Evolutionary conservation across 2,888 invertebrate genomes (phyloP), one percentile per base, ranked within the genome.

Genomic region (Agrypnus murinus): DNA sequence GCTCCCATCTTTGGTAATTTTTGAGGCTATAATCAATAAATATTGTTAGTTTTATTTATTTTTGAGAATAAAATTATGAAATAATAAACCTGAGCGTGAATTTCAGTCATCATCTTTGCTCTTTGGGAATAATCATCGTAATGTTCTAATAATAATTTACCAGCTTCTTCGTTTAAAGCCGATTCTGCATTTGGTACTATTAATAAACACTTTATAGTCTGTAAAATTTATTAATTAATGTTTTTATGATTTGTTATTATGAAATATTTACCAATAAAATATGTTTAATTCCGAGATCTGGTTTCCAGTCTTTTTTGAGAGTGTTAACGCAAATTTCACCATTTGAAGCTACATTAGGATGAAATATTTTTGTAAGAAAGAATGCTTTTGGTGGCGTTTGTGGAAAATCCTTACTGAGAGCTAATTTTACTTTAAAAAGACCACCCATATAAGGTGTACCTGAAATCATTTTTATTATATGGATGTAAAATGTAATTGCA

Each of bases 291-390:
- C 98, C 98, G 84, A 97, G 91, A 88, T 97, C 96, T 73, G 96
- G 92, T 84, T 95, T 95, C 98, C 98, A 98, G 88, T 97, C 98
- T 87, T 95, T 96, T 86, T 96, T 95, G 73, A 98, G 89, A 71
- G 98, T 97, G 87, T 97, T 96, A 6, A 98, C 98, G 87, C 98
- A 98, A 82, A 98, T 98, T 87, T 97, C 97, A 71, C 98, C 98
- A 87, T 93, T 95, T 72, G 90, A 87, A 57, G 97, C 93, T 78
- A 98, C 97, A 88, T 98, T 98, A 25, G 98, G 98, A 87, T 98
- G 98, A 88, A 98, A 98, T 83, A 98, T 96, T 89, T 95, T 96
- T 64, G 98, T 98, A 72, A 96, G 88, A 86, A 98, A 98, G 87
- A 89, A 93, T 66, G 95, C 97, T 87, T 97, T 97, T 53, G 98